Base-by-base conservation (phyloP, 2,888 invertebrate genomes). In the Hesperia comma region DNA sequence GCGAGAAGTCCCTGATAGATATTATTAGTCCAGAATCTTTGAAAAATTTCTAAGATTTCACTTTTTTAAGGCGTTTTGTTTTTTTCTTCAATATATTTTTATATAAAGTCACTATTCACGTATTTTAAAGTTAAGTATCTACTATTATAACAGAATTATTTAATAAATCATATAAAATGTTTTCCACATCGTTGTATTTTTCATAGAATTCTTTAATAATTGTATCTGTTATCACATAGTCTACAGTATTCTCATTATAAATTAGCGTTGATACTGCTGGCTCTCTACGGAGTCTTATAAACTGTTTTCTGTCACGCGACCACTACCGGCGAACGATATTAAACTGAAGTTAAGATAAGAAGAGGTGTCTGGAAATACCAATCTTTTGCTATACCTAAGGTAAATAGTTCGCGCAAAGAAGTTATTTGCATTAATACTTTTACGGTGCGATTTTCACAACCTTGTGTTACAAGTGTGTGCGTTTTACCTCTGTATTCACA, bases 261-360 rank as follows among this genome's bases (percentile, higher is more conserved):
- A 51, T 78, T 74, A 80, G 77, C 73, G 76, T 74, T 79, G 83
- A 84, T 82, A 82, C 78, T 78, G 74, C 74, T 80, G 73, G 77
- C 73, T 73, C 73, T 70, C 78, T 82, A 82, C 81, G 78, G 79
- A 62, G 53, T 41, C 64, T 87, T 86, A 90, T 87, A 85, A 88
- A 90, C 80, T 82, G 87, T 73, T 71, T 55, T 67, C 61, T 69
- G 79, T 81, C 90, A 90, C 90, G 90, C 88, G 71, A 88, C 78
- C 80, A 81, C 58, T 83, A 79, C 78, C 74, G 53, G 32, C 14
- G 15, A 60, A 32, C 26, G 17, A 40, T 41, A 66, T 49, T 67
- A 33, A 56, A 62, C 40, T 53, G 1, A 63, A 68, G 63, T 74
- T 74, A 72, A 68, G 70, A 64, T 69, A 73, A 51, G 61, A 63